Percentiles rank a stretch among this genome's conserved stretches.
These are phyloP conservation scores for Busseola fusca DNA, from an alignment of 2,888 invertebrate species.

Conservation along the genomic window DNA sequence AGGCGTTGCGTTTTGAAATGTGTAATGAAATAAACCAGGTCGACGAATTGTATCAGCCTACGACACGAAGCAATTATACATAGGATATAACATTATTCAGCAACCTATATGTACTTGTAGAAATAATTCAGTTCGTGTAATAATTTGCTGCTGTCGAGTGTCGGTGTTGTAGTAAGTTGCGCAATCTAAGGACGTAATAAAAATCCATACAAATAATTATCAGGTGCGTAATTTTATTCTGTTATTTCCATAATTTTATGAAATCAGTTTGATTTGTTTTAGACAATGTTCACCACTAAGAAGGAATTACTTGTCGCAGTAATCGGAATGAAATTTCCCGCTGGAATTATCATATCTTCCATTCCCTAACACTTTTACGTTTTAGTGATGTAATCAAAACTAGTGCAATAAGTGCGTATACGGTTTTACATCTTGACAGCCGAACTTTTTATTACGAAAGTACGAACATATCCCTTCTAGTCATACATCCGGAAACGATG, in stretches of 20 bases:
- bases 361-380: neutral
- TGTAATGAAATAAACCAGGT: conserved; percentile 24
- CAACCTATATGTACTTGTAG: conserved; percentile 24
- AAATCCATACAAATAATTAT: conserved; percentile 21
- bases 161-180: conserved; percentile 39
- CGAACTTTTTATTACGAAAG: conserved; percentile 1
- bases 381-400: conserved; percentile 2
- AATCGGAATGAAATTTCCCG: neutral
- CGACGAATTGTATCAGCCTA: conserved; percentile 26
- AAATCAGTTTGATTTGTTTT: neutral
- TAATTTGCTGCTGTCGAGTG: conserved; percentile 32
- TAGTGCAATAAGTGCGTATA: neutral
- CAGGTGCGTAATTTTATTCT: conserved; percentile 35
- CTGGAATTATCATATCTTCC: neutral
- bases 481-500: conserved; percentile 55
- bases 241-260: neutral
- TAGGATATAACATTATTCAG: conserved; percentile 49
- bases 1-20: conserved; percentile 10
- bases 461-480: conserved; percentile 36
- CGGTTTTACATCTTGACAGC: conserved; percentile 15
- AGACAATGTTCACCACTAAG: neutral
- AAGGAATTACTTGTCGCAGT: neutral
- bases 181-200: conserved; percentile 39
- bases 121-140: conserved; percentile 49
- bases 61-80: conserved; percentile 31